phyloP scores from a whole-genome alignment of 2,797 vertebrate species.

The Megaceryle alcyon region DNA sequence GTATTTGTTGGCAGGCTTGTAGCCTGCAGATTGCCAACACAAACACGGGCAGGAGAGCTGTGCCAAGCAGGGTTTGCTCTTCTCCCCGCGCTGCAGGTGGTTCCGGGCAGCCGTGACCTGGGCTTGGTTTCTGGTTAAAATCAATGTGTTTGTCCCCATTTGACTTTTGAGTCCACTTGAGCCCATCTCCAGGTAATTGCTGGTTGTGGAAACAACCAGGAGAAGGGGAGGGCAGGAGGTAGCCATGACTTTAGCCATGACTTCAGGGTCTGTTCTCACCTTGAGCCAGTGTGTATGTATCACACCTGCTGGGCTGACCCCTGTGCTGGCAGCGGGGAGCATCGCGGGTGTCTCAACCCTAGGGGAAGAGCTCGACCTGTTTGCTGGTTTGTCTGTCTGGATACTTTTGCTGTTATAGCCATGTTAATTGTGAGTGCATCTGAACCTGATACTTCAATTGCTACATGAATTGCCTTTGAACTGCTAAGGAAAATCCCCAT shows the following conservation, averaged over 20 bases:
- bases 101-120: background rate
- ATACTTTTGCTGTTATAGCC: background rate
- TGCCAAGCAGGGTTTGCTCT: background rate
- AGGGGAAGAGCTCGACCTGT: accelerated
- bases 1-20: constrained; percentile 6
- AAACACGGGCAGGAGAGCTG: background rate
- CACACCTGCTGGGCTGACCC: background rate
- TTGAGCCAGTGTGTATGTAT: accelerated
- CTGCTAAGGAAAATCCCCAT: background rate
- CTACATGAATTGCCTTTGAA: background rate
- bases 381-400: background rate
- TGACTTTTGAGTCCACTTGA: background rate
- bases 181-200: background rate
- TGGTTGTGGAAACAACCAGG: background rate
- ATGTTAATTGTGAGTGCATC: background rate
- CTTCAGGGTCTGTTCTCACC: background rate
- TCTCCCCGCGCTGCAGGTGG: background rate
- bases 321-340: accelerated
- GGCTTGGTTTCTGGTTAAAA: background rate
- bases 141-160: background rate
- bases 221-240: background rate
- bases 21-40: background rate
- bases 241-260: accelerated
- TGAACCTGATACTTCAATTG: background rate
- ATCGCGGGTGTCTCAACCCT: background rate